These are phyloP conservation scores for Eucidaris tribuloides DNA, from an alignment of 35 echinoderm and acorn worm genomes.

Conservation along the genomic window DNA sequence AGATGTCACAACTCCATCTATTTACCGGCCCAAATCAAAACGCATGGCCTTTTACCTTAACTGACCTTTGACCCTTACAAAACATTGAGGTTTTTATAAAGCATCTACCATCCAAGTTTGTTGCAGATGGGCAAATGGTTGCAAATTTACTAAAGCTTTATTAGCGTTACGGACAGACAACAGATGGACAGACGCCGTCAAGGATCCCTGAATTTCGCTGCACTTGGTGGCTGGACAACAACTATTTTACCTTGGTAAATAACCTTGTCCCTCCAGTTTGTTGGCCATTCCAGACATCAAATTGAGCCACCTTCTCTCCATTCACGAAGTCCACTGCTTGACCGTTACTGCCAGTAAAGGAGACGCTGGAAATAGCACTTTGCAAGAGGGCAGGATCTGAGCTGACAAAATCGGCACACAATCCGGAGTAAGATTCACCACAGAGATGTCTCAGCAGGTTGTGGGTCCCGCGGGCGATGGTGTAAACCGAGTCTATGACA, in stretches of 20 bases:
- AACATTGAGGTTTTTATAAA: too few species aligned
- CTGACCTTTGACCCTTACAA: background rate
- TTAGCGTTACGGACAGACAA: background rate
- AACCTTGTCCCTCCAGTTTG: background rate
- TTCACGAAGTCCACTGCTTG: background rate
- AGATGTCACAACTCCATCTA: too few species aligned
- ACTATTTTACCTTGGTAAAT: constrained; percentile 1
- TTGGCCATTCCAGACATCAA: constrained; percentile 47
- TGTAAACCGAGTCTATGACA: constrained; percentile 26
- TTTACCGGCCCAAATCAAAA: too few species aligned
- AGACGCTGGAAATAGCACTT: background rate
- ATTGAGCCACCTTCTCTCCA: background rate
- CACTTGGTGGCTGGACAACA: background rate
- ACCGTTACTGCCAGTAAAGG: constrained; percentile 12
- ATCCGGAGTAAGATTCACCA: background rate
- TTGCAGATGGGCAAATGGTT: too few species aligned
- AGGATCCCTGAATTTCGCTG: background rate
- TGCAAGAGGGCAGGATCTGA: background rate
- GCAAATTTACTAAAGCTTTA: background rate
- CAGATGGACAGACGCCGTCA: background rate
- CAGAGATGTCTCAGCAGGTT: background rate
- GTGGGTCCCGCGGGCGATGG: constrained; percentile 22
- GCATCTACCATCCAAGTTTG: too few species aligned
- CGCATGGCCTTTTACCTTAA: too few species aligned
- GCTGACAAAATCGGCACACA: constrained; percentile 22